Evolutionary conservation across 2,888 invertebrate species (phyloP), one percentile per base, ranked within the genome.

Genomic region (Calameuta pallipes): DNA sequence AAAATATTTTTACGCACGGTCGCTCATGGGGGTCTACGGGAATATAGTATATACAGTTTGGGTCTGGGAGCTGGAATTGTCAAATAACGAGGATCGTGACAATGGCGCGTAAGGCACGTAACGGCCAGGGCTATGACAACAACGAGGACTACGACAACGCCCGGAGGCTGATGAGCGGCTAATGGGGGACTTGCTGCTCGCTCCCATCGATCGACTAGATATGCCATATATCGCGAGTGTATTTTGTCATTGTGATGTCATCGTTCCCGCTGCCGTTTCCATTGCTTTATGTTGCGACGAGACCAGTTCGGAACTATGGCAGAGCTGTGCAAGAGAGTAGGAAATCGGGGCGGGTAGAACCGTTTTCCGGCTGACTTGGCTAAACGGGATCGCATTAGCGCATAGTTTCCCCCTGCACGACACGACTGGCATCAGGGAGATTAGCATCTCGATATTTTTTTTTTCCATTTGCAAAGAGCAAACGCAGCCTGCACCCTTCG

Each of bases 311-410:
- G 71, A 71, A 30, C 31, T 33, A 33, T 33, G n/a, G 9, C n/a
- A n/a, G 71, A 71, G 71, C 33, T 9, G 31, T 15, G 30, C 76
- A 80, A 80, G 81, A 78, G 76, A 78, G 68, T 71, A 75, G 85
- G 82, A 87, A 86, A 88, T 81, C 83, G 84, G 86, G 86, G 86
- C 89, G 89, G 87, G 88, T 88, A 30, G 89, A 87, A 88, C 89
- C 91, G 90, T 89, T 91, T 91, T 91, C 90, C 91, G 90, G 89
- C 80, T 90, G 90, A 91, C 91, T 91, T 91, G 89, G 85, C 90
- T 90, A 90, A 90, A 90, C 89, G 88, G 90, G 90, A 90, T 90
- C 87, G 90, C 89, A 90, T 90, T 90, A 90, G 89, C 88, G 86
- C 89, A 85, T 87, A 87, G 84, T 87, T 87, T 84, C 82, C 78